Evolutionary conservation across 2,797 vertebrate species (phyloP).

Genomic region (Neomorphus geoffroyi): DNA sequence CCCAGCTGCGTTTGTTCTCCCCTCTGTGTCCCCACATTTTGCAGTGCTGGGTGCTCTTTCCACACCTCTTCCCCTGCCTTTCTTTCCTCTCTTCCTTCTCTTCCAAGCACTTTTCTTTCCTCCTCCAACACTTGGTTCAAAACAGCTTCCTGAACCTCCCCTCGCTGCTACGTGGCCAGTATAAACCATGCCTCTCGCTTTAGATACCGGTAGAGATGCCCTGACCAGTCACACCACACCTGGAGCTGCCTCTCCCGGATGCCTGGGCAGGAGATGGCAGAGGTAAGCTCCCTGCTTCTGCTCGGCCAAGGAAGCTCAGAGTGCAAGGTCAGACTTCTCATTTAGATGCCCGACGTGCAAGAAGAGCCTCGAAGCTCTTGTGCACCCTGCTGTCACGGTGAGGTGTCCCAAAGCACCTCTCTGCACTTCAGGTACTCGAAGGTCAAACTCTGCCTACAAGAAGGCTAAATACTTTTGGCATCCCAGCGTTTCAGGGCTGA

Average conservation of each 20-base stretch:
- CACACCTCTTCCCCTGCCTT: not conserved
- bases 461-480: not conserved
- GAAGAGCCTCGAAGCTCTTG: fast-evolving
- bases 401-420: not conserved
- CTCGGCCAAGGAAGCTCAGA: not conserved
- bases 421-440: not conserved
- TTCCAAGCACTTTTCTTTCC: not conserved
- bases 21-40: not conserved
- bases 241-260: not conserved
- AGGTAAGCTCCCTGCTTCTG: not conserved
- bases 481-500: not conserved
- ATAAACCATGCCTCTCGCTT: not conserved
- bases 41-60: not conserved
- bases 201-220: not conserved
- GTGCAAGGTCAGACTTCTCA: not conserved
- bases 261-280: not conserved
- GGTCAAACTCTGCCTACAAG: not conserved
- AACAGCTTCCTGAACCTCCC: not conserved
- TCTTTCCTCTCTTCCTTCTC: not conserved
- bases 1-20: not conserved
- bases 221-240: not conserved
- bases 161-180: not conserved
- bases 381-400: not conserved
- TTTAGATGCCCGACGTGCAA: fast-evolving
- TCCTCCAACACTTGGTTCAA: not conserved